Evolutionary conservation across 2,888 invertebrate genomes (phyloP).

Genomic region (Caenorhabditis afra): DNA sequence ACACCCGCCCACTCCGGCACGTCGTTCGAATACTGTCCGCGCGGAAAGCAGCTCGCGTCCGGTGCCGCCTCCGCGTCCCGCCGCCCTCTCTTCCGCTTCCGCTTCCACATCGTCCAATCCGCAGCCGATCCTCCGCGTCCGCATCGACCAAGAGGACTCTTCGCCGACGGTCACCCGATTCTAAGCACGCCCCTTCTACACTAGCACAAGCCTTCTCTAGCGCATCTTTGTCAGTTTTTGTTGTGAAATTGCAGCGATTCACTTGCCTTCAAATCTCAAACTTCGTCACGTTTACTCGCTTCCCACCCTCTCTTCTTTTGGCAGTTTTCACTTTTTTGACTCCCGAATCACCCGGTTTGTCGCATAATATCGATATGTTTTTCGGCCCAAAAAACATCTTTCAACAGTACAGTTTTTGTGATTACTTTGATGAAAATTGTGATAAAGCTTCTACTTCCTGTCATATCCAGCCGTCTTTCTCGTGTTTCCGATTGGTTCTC

Average conservation of each 20-base stretch:
- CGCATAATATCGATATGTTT: not conserved
- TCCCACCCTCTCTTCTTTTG: slow-evolving; percentile 23
- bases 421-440: slow-evolving; percentile 15
- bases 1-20: slow-evolving; percentile 23
- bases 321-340: slow-evolving; percentile 7
- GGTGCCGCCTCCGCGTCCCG: slow-evolving; percentile 48
- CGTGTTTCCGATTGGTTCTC: too few relatives aligned
- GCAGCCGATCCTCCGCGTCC: slow-evolving; percentile 16
- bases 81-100: slow-evolving; percentile 5
- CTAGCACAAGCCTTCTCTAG: not conserved
- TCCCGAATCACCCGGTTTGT: slow-evolving; percentile 21
- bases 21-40: slow-evolving; percentile 31
- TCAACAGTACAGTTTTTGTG: slow-evolving; percentile 21
- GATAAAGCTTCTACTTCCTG: slow-evolving; percentile 4
- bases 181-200: not conserved
- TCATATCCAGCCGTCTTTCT: not conserved
- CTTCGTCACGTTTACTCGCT: slow-evolving; percentile 1
- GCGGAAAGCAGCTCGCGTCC: slow-evolving; percentile 25
- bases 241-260: not conserved
- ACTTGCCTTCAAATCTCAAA: slow-evolving; percentile 26
- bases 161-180: slow-evolving; percentile 32
- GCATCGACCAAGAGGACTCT: slow-evolving; percentile 15
- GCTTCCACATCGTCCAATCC: not conserved
- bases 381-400: not conserved
- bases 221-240: not conserved